Conservation (phyloP, 2,888 invertebrate genomes). For the Thera obeliscata region DNA sequence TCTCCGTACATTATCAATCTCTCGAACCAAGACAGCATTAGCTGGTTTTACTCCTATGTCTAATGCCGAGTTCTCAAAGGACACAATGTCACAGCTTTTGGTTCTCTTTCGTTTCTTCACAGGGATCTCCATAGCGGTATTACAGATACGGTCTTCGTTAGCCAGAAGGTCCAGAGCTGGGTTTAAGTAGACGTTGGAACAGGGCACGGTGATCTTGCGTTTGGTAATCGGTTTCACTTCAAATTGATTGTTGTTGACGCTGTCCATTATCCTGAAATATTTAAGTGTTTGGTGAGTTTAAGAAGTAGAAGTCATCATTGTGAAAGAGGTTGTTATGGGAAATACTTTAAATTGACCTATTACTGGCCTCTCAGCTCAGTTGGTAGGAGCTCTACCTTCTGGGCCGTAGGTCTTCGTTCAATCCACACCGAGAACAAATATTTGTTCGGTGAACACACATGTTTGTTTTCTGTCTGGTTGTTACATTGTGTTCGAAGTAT, state of each 20-base stretch:
- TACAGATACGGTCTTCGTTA: slow-evolving; percentile 79
- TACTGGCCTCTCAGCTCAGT: too few species aligned
- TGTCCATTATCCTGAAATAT: slow-evolving; percentile 59
- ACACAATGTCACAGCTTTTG: slow-evolving; percentile 66
- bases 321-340: not conserved
- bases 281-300: slow-evolving; percentile 23
- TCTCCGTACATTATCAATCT: slow-evolving; percentile 74
- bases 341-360: too few species aligned
- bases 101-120: slow-evolving; percentile 73
- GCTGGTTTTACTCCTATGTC: slow-evolving; percentile 63
- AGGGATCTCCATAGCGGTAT: slow-evolving; percentile 79
- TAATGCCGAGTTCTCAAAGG: slow-evolving; percentile 76
- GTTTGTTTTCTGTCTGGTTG: too few species aligned
- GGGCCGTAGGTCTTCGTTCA: too few species aligned
- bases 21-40: slow-evolving; percentile 69
- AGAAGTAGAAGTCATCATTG: not conserved
- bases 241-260: slow-evolving; percentile 76
- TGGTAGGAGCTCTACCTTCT: too few species aligned
- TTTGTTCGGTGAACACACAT: too few species aligned
- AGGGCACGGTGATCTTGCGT: slow-evolving; percentile 68
- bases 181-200: slow-evolving; percentile 73
- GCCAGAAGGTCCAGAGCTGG: slow-evolving; percentile 75
- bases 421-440: too few species aligned
- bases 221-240: slow-evolving; percentile 73
- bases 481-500: too few species aligned